Evolutionary conservation across 2,113 vertebrate species (phyloP), one percentile per base, ranked within the genome.

Genomic region (Spea bombifrons): DNA sequence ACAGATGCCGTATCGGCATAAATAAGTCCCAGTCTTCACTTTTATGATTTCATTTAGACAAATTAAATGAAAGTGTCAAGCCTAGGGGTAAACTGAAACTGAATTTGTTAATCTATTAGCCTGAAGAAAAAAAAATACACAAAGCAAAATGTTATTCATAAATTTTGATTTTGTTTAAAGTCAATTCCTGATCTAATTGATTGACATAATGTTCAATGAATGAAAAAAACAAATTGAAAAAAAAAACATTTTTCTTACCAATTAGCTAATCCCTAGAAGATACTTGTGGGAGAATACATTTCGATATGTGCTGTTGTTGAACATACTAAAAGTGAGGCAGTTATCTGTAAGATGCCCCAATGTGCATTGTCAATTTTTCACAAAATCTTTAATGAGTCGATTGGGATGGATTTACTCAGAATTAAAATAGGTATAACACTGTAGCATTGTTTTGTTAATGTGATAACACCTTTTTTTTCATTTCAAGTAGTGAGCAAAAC

Each of bases 261-360:
- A 84, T 84, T 83, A 78, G 79, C 66, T 69, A 73, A 84, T 86
- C 75, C 66, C 79, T 3, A 3, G 1, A 73, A 85, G 73, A 63
- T 66, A 75, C 72, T 83, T 75, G 76, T 68, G 75, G 71, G 57
- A 82, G 59, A 47, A 66, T 12, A 10, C 6, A 8, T 74, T 84
- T 81, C 69, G 72, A 80, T 64, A 80, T 44, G 65, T 75, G 73
- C 83, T 83, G 78, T 67, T 81, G 84, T 52, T 85, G 83, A 66
- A 49, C 76, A 84, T 84, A 81, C 84, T 82, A 85, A 78, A 81
- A 85, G 68, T n/a, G n/a, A 83, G 73, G 84, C 84, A 83, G 83
- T 88, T 85, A 84, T 73, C 7, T 74, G 66, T 3, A 83, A 82
- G 78, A 76, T 6, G n/a, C 66, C 73, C 48, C 66, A 67, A 83